Evolutionary conservation across 2,113 vertebrate genomes (phyloP).

Genomic region (Stigmatopora nigra): DNA sequence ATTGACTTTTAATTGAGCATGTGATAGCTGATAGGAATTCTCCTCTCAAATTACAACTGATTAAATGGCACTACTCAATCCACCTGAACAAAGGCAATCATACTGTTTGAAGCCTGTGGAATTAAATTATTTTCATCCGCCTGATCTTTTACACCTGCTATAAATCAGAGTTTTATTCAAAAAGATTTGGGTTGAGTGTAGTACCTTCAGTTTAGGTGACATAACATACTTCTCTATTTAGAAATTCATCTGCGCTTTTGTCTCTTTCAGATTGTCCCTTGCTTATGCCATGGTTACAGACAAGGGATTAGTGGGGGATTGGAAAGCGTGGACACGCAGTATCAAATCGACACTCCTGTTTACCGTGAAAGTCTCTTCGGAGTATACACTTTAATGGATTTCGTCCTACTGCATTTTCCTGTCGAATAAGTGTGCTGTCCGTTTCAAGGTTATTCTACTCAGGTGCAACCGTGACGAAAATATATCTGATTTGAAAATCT

Average conservation of each 20-base stretch:
- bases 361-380: slow-evolving; percentile 34
- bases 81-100: background rate
- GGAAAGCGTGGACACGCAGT: slow-evolving; percentile 12
- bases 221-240: background rate
- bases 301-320: slow-evolving; percentile 25
- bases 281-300: slow-evolving; percentile 11
- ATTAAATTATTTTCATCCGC: background rate
- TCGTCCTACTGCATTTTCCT: slow-evolving; percentile 15
- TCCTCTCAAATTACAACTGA: no score
- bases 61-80: no score
- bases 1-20: no score
- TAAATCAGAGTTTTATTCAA: background rate
- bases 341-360: slow-evolving; percentile 12
- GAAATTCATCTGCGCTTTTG: background rate
- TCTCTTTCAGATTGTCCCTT: background rate
- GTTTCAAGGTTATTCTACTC: slow-evolving; percentile 32
- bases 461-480: slow-evolving; percentile 17
- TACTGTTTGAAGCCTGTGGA: background rate
- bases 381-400: slow-evolving; percentile 21
- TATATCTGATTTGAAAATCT: slow-evolving; percentile 17
- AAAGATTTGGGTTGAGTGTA: background rate
- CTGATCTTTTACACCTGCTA: background rate
- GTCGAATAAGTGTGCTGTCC: slow-evolving; percentile 18
- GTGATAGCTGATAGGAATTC: no score
- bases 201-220: background rate